Evolutionary conservation across 1,140 invertebrate genomes (phyloP), one percentile per base, ranked within the genome.

Genomic region (Procambarus virginalis): DNA sequence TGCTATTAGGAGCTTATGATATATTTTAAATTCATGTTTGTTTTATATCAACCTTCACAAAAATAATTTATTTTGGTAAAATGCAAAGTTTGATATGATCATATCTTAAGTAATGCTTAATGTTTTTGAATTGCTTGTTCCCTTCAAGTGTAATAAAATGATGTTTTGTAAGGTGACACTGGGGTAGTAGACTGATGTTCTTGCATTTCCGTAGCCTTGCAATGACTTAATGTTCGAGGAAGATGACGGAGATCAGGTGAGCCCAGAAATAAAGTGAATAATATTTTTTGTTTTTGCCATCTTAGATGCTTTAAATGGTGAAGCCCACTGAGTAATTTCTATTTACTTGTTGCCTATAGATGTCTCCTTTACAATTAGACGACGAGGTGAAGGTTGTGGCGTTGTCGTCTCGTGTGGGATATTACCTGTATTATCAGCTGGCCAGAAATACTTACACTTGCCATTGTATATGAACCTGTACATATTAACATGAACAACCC

Each of bases 191-290:
- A 70, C 82, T 84, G 82, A 84, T 84, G 58, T 84, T 89, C 81
- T 89, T 89, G 81, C 73, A 77, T 83, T 89, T 68, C 88, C 78
- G n/a, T 89, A 89, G 88, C 81, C 68, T 60, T 76, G 75, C 88
- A 84, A 49, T 89, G 88, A 89, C 64, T 89, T 77, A 75, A 88
- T 88, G 79, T 88, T 10, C 78, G 86, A 83, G 70, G 81, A 82
- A 55, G 86, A 80, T 49, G 86, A 88, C 12, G 70, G 58, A 64
- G 88, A 89, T 49, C 88, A 84, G 88, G 88, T 89, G 88, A 89
- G 88, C 49, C 22, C 3, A 73, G 17, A 10, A 51, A 34, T 12
- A 5, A 51, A 51, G 60, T 51, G 8, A 70, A 55, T 22, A 75
- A 51, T 75, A 5, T 70, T 10, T 49, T 51, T 75, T 64, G 14